phyloP scores from a whole-genome alignment of 2,113 vertebrate species.

The Periophthalmodon schlosseri region DNA sequence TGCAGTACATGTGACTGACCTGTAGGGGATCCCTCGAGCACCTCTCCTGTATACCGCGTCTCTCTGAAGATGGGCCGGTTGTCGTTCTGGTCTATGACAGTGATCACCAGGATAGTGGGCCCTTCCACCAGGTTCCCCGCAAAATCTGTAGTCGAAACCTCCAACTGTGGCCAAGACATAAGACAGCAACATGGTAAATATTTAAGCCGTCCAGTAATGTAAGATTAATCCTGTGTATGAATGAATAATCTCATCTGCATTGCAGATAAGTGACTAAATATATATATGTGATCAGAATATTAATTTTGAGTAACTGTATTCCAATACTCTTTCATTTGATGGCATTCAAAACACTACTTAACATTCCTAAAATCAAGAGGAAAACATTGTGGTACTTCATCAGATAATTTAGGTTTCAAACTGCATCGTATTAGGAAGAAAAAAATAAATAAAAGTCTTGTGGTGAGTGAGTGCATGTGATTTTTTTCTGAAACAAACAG shows the following conservation, averaged over 20 bases:
- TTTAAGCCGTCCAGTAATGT: not conserved
- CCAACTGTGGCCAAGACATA: conserved; percentile 76
- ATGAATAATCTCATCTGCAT: not conserved
- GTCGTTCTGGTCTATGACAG: conserved; percentile 96
- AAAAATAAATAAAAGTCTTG: no score
- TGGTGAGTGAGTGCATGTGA: no score
- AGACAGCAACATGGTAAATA: not conserved
- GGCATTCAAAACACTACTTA: no score
- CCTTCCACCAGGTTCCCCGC: conserved; percentile 85
- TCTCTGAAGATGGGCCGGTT: conserved; percentile 94
- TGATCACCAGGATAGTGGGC: conserved; percentile 81
- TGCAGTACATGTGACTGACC: conserved; percentile 74
- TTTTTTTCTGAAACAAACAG: no score
- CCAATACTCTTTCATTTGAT: no score
- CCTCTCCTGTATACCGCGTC: conserved; percentile 87
- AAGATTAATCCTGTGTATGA: not conserved
- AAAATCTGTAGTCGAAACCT: conserved; percentile 86
- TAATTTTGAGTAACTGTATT: no score
- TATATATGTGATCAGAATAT: no score
- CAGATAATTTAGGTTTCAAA: no score
- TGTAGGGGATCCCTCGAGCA: conserved; percentile 93
- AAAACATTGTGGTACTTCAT: no score
- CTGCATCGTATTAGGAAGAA: no score
- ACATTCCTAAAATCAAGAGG: no score
- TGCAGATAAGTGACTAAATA: no score